These are phyloP conservation scores for Sinella curviseta DNA, from an alignment of 1,140 invertebrate species.

Conservation along the genomic window DNA sequence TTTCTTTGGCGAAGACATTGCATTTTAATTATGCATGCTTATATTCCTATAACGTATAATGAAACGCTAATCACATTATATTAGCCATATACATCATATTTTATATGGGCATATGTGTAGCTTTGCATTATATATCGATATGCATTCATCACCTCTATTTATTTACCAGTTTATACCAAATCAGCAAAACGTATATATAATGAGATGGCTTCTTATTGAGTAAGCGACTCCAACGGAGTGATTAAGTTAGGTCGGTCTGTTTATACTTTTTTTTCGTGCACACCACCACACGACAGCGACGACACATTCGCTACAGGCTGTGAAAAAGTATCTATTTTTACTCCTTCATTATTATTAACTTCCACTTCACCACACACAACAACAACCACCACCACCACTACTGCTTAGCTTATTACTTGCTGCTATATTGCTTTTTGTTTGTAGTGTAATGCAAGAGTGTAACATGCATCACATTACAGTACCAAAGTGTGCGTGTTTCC, in stretches of 20 bases:
- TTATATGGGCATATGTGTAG: not conserved
- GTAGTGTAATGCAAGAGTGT: not conserved
- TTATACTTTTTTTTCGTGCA: no score
- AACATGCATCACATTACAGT: not conserved
- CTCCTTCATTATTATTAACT: slow-evolving; percentile 9
- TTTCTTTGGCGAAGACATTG: slow-evolving; percentile 6
- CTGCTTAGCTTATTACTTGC: no score
- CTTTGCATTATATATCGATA: not conserved
- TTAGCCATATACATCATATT: not conserved
- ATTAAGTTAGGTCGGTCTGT: not conserved
- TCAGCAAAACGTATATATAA: not conserved
- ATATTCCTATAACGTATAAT: not conserved
- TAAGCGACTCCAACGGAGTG: not conserved
- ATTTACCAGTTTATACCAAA: slow-evolving; percentile 13
- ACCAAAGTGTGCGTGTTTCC: slow-evolving; percentile 6
- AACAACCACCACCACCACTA: not conserved
- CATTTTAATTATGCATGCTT: not conserved
- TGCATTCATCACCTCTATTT: slow-evolving; percentile 7
- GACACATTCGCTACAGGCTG: not conserved
- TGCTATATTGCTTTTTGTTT: not conserved
- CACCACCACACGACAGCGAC: no score
- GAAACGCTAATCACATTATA: not conserved
- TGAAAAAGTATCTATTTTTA: slow-evolving; percentile 26
- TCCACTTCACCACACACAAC: not conserved
- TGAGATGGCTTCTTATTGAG: no score